A percentile compares a stretch with the other conserved stretches of the same genome.
These are phyloP conservation scores for Lepas anatifera DNA, from an alignment of 2,888 invertebrate species.

Conservation along the genomic window DNA sequence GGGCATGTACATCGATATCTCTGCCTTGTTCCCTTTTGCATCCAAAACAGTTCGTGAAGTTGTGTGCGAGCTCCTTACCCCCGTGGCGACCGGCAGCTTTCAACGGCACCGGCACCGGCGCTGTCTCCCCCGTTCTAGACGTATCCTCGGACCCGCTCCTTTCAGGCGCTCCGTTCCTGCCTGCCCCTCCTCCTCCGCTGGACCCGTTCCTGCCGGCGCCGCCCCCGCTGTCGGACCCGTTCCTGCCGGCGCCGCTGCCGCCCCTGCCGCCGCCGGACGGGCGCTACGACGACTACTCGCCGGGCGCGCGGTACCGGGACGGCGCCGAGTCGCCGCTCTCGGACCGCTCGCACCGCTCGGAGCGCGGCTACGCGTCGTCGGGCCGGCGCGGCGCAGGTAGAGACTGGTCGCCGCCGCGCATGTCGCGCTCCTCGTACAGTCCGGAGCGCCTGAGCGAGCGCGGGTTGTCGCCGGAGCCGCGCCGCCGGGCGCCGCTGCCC, in stretches of 20 bases:
- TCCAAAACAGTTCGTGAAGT: too few species aligned
- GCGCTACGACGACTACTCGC: conserved; percentile 14
- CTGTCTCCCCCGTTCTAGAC: neutral
- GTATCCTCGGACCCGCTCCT: neutral
- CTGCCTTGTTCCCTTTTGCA: too few species aligned
- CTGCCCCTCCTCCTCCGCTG: neutral
- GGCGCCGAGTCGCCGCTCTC: conserved; percentile 13
- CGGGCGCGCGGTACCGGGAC: conserved; percentile 11
- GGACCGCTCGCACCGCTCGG: conserved; percentile 15
- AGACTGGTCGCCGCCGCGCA: conserved; percentile 14
- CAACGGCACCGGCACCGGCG: neutral
- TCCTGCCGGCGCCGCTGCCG: conserved; percentile 19
- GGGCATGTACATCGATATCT: too few species aligned
- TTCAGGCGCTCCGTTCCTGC: conserved; percentile 13
- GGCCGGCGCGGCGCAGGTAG: conserved; percentile 3
- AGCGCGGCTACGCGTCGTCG: conserved; percentile 15
- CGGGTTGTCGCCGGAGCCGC: conserved; percentile 26
- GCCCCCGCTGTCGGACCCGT: conserved; percentile 6
- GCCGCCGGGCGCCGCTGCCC: conserved; percentile 26
- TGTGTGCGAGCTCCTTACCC: too few species aligned
- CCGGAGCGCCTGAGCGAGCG: conserved; percentile 24
- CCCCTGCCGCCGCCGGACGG: conserved; percentile 23
- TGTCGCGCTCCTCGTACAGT: conserved; percentile 14
- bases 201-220: conserved; percentile 11
- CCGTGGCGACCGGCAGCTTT: neutral